These are phyloP conservation scores for Habrosyne pyritoides DNA, from an alignment of 2,888 invertebrate genomes.

Conservation along the genomic window DNA sequence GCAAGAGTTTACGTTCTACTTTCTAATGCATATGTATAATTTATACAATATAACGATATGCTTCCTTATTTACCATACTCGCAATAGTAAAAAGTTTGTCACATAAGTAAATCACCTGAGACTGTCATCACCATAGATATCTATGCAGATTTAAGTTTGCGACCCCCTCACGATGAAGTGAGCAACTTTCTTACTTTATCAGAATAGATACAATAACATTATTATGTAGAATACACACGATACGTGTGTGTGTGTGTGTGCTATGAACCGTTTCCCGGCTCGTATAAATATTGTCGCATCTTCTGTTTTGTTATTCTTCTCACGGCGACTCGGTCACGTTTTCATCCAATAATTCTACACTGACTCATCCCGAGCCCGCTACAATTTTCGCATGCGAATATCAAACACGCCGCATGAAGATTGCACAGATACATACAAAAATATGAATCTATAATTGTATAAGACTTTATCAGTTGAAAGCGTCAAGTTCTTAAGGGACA, in stretches of 20 bases:
- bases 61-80: not conserved
- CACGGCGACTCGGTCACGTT: slow-evolving; percentile 70
- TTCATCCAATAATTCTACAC: slow-evolving; percentile 72
- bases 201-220: slow-evolving; percentile 1
- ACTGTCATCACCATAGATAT: not conserved
- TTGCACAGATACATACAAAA: slow-evolving; percentile 24
- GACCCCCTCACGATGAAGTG: not conserved
- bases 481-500: not conserved
- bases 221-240: slow-evolving; percentile 15
- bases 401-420: slow-evolving; percentile 59
- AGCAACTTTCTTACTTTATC: slow-evolving; percentile 5
- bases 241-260: slow-evolving; percentile 19
- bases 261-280: slow-evolving; percentile 20
- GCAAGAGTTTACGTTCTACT: not conserved
- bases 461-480: not conserved
- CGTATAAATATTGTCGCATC: slow-evolving; percentile 57
- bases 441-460: not conserved
- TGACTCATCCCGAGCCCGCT: slow-evolving; percentile 67
- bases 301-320: slow-evolving; percentile 62
- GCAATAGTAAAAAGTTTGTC: slow-evolving; percentile 1
- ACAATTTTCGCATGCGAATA: slow-evolving; percentile 74
- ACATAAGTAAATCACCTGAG: slow-evolving; percentile 2
- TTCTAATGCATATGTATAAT: not conserved
- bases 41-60: not conserved
- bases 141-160: slow-evolving; percentile 5